These are phyloP conservation scores for Urechis unicinctus DNA, from an alignment of 2,888 invertebrate genomes.

Conservation along the genomic window DNA sequence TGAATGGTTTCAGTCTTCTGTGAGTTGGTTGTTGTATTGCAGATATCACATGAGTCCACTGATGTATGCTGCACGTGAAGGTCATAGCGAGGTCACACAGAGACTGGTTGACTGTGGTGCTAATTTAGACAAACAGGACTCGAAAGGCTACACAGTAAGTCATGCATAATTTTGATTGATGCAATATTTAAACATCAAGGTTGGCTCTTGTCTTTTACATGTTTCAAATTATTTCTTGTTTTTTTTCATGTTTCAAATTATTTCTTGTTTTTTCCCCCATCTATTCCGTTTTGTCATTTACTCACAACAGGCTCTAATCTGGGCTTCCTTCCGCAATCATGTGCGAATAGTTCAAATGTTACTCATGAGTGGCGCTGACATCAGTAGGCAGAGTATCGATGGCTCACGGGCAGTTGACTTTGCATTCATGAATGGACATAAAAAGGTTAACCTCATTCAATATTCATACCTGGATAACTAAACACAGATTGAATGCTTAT, in stretches of 20 bases:
- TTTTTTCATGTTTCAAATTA: no score
- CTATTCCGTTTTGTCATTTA: no score
- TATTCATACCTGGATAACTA: no score
- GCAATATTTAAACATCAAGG: no score
- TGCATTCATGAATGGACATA: conserved; percentile 27
- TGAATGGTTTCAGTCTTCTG: not conserved
- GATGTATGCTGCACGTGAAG: conserved; percentile 52
- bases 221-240: no score
- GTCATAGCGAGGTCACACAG: conserved; percentile 37
- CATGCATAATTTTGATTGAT: not conserved
- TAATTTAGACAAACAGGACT: conserved; percentile 46
- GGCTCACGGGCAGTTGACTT: conserved; percentile 38
- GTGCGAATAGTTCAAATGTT: conserved; percentile 36
- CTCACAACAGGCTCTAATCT: conserved; percentile 47
- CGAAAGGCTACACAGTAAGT: conserved; percentile 48
- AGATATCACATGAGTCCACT: conserved; percentile 50
- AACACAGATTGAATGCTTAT: no score
- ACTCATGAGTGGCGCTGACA: conserved; percentile 36
- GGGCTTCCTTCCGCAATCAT: conserved; percentile 45
- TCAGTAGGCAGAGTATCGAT: conserved; percentile 27
- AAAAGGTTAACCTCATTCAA: conserved; percentile 19
- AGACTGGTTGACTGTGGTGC: conserved; percentile 41
- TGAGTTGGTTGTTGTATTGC: no score
- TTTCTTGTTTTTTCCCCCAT: conserved; percentile 9
- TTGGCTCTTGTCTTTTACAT: no score